These are phyloP conservation scores for Aulostomus chinensis DNA, from an alignment of 2,797 vertebrate species.

Conservation along the genomic window DNA sequence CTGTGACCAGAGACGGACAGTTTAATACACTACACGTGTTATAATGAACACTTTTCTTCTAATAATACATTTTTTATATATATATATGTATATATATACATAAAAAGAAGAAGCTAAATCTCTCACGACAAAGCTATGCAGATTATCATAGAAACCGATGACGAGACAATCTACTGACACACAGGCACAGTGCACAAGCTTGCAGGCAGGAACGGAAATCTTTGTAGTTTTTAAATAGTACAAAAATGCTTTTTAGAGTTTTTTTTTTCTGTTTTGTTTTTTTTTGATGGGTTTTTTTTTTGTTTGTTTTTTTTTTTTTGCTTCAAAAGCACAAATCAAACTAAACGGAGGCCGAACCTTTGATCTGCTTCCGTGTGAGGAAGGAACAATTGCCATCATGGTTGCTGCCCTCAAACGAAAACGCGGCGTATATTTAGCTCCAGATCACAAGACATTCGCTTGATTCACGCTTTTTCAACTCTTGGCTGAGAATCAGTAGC, in stretches of 20 bases:
- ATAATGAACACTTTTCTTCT: conserved; percentile 73
- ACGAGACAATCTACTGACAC: conserved; percentile 92
- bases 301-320: conserved; percentile 18
- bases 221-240: conserved; percentile 68
- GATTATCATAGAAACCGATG: conserved; percentile 89
- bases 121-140: conserved; percentile 93
- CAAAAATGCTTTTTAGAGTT: conserved; percentile 53
- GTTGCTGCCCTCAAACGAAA: conserved; percentile 22
- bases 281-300: background rate
- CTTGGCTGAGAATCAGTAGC: conserved; percentile 30
- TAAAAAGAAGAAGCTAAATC: conserved; percentile 80
- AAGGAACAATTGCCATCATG: conserved; percentile 25
- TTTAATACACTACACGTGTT: conserved; percentile 73
- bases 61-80: conserved; percentile 60
- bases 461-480: conserved; percentile 27
- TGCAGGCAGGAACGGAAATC: conserved; percentile 87
- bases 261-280: background rate
- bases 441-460: conserved; percentile 32
- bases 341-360: conserved; percentile 38
- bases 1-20: conserved; percentile 70
- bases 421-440: conserved; percentile 39
- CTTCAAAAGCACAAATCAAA: conserved; percentile 54
- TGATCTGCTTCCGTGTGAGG: conserved; percentile 42
- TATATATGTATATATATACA: conserved; percentile 26
- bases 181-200: conserved; percentile 98